These are phyloP conservation scores for Pocota personata DNA, from an alignment of 2,888 invertebrate genomes.

Conservation along the genomic window DNA sequence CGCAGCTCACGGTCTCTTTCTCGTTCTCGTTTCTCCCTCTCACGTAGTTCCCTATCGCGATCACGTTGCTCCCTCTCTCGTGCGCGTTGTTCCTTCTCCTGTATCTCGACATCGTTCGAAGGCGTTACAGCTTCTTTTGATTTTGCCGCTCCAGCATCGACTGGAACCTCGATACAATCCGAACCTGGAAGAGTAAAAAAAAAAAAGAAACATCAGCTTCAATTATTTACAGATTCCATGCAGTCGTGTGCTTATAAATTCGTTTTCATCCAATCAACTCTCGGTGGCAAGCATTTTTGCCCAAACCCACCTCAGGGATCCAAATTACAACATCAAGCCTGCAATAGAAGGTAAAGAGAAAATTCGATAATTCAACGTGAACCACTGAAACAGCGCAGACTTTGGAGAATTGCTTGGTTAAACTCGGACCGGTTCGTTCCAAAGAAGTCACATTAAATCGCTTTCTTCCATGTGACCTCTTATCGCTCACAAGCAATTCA, in stretches of 20 bases:
- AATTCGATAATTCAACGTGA: slow-evolving; percentile 77
- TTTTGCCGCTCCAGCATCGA: slow-evolving; percentile 74
- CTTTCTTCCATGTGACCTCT: slow-evolving; percentile 68
- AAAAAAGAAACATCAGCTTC: slow-evolving; percentile 56
- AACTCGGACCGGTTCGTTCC: not conserved
- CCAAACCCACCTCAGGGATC: slow-evolving; percentile 58
- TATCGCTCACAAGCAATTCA: slow-evolving; percentile 48
- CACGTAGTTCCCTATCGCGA: slow-evolving; percentile 14
- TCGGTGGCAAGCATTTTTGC: not conserved
- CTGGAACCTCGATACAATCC: slow-evolving; percentile 82
- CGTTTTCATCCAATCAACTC: slow-evolving; percentile 1
- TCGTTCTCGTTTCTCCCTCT: slow-evolving; percentile 69
- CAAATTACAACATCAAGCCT: slow-evolving; percentile 39
- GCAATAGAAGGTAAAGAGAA: slow-evolving; percentile 75
- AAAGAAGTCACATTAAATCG: slow-evolving; percentile 71
- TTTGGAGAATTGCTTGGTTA: slow-evolving; percentile 74
- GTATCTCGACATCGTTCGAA: slow-evolving; percentile 9
- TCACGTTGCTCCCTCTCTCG: slow-evolving; percentile 62
- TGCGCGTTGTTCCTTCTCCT: slow-evolving; percentile 70
- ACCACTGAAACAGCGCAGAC: slow-evolving; percentile 76
- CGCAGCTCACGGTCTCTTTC: too few relatives aligned
- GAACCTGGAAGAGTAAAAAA: slow-evolving; percentile 80
- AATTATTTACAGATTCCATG: slow-evolving; percentile 1
- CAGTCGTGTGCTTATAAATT: slow-evolving; percentile 29
- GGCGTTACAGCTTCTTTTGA: not conserved